A percentile compares a stretch with the other conserved stretches of the same genome.
Conservation (phyloP, 2,797 vertebrate genomes). For the Spinus olivaceus region DNA sequence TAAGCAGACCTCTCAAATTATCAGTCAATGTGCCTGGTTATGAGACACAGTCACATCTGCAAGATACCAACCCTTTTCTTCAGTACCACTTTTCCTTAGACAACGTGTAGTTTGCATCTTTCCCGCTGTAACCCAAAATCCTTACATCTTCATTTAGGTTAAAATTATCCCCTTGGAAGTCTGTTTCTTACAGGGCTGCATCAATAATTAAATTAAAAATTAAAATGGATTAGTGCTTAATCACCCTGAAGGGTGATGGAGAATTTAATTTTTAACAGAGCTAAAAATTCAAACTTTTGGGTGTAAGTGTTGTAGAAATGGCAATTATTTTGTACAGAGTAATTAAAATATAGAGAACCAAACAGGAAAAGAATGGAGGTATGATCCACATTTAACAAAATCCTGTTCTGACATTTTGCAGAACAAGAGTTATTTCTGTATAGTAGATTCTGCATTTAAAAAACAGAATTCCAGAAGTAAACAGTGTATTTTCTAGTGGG, state of each 20-base stretch:
- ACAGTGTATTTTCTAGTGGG: neutral
- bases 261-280: neutral
- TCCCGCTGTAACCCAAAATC: neutral
- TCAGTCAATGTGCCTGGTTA: neutral
- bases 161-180: neutral
- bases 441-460: neutral
- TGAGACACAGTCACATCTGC: neutral
- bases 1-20: neutral
- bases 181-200: neutral
- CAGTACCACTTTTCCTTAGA: neutral
- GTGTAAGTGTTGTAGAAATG: neutral
- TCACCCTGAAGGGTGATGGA: neutral
- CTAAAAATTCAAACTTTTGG: neutral
- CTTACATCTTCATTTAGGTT: neutral
- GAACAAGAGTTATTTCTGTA: neutral
- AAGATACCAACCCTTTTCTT: neutral
- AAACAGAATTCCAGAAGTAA: neutral
- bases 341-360: neutral
- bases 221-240: neutral
- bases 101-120: neutral
- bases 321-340: neutral
- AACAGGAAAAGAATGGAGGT: neutral
- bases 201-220: neutral
- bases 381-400: neutral
- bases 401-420: neutral